Percentiles rank a stretch among this genome's conserved stretches.
These are phyloP conservation scores for Neolamprologus modestus DNA, from an alignment of 2,113 vertebrate genomes.

Conservation along the genomic window DNA sequence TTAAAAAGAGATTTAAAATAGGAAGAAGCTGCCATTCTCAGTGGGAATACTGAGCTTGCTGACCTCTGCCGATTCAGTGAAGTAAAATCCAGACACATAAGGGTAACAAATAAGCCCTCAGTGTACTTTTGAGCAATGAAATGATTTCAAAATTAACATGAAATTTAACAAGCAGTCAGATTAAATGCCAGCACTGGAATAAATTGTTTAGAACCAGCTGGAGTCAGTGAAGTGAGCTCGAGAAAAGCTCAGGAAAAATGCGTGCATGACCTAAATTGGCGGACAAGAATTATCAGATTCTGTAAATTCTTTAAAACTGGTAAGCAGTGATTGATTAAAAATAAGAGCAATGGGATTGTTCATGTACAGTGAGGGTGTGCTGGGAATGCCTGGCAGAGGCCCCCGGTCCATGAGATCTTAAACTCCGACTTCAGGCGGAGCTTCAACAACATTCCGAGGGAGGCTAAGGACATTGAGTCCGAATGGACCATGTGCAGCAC, in stretches of 20 bases:
- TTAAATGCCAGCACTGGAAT: background rate
- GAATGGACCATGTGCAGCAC: background rate
- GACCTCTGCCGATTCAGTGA: background rate
- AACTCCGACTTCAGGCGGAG: background rate
- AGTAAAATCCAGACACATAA: background rate
- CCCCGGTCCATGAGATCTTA: background rate
- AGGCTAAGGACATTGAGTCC: background rate
- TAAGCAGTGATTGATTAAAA: background rate
- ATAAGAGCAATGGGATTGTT: background rate
- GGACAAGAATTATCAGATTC: background rate
- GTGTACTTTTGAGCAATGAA: background rate
- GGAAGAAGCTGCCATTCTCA: background rate
- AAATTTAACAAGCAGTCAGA: background rate
- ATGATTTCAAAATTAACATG: background rate
- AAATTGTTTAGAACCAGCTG: background rate
- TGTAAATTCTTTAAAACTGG: background rate
- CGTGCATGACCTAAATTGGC: background rate
- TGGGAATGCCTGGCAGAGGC: background rate
- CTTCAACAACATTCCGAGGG: background rate
- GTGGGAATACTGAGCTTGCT: background rate
- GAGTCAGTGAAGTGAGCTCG: background rate
- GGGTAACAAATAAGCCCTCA: background rate
- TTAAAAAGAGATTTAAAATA: background rate
- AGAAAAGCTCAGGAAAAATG: background rate
- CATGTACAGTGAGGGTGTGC: background rate